Evolutionary conservation across 2,888 invertebrate genomes (phyloP).

Genomic region (Meghimatium bilineatum): DNA sequence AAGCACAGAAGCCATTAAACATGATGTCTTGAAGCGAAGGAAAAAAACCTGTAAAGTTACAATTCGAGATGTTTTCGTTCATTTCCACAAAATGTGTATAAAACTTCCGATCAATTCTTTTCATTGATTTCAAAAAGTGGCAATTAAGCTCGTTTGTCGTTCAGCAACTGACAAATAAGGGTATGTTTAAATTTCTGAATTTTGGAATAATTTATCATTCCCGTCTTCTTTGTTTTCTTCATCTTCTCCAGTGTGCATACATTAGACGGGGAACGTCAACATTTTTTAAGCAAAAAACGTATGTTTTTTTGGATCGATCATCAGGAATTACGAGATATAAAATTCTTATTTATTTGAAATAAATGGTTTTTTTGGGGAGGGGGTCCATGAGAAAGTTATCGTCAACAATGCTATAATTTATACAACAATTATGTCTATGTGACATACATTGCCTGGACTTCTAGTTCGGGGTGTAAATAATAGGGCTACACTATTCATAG

Average conservation of each 20-base stretch:
- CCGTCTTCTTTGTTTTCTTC: not conserved
- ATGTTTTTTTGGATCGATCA: too few relatives aligned
- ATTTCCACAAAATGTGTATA: not conserved
- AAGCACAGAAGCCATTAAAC: slow-evolving; percentile 1
- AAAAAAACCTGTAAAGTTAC: not conserved
- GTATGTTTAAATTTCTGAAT: not conserved
- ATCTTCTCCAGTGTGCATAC: not conserved
- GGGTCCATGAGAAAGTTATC: too few relatives aligned
- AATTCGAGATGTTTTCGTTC: not conserved
- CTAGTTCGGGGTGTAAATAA: too few relatives aligned
- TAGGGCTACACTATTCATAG: too few relatives aligned
- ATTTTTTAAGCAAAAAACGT: too few relatives aligned
- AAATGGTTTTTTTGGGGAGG: too few relatives aligned
- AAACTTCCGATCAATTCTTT: not conserved
- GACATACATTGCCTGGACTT: too few relatives aligned
- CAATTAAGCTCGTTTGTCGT: not conserved
- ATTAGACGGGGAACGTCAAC: not conserved
- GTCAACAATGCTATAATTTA: too few relatives aligned
- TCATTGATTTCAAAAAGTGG: not conserved
- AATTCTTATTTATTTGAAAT: too few relatives aligned
- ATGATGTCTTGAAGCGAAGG: not conserved
- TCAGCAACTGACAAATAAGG: not conserved
- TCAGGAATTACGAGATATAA: too few relatives aligned
- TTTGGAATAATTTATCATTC: not conserved
- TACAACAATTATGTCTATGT: too few relatives aligned